Evolutionary conservation across 2,888 invertebrate genomes (phyloP), one percentile per base, ranked within the genome.

Genomic region (Eutolmus rufibarbis): DNA sequence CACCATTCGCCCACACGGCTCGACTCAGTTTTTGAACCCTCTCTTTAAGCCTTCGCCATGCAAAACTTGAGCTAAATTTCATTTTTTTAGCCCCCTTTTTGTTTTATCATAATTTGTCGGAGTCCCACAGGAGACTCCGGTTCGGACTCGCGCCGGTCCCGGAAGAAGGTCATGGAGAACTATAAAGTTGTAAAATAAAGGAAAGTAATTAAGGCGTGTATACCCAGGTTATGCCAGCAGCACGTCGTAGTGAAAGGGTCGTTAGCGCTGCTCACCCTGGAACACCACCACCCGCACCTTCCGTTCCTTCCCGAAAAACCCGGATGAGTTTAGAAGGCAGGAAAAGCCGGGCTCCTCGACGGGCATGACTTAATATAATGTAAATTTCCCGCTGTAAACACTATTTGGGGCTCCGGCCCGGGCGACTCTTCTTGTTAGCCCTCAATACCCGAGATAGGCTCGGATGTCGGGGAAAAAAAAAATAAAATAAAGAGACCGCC

Each of bases 171-270:
- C 34, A 82, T 66, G 19, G 82, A 57, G 57, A 57, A 57, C 82
- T 82, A 82, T 82, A 82, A 82, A 82, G 82, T 82, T 82, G 56
- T 82, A 82, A 82, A 82, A 82, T 82, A 34, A 57, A 82, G 79
- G 12, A 82, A 82, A 82, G 82, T 82, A 82, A 82, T 82, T 82
- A 82, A 57, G 57, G 66, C 31, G 51, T 51, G 51, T 51, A 81
- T 37, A 57, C 57, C 82, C 31, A 19, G 7, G 34, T n/a, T 34
- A 34, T 40, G 16, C 0, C 51, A n/a, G 5, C 34, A 34, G 57
- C 57, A 57, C 66, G 23, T 7, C 66, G 12, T 46, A 14, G 66
- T 66, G 66, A 66, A 66, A 66, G 19, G 37, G 82, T 57, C 37
- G 82, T 19, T 37, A 82, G 66, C 82, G 14, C 19, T 14, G 19